Evolutionary conservation across 2,888 invertebrate genomes (phyloP).

Genomic region (Lasius platythorax): DNA sequence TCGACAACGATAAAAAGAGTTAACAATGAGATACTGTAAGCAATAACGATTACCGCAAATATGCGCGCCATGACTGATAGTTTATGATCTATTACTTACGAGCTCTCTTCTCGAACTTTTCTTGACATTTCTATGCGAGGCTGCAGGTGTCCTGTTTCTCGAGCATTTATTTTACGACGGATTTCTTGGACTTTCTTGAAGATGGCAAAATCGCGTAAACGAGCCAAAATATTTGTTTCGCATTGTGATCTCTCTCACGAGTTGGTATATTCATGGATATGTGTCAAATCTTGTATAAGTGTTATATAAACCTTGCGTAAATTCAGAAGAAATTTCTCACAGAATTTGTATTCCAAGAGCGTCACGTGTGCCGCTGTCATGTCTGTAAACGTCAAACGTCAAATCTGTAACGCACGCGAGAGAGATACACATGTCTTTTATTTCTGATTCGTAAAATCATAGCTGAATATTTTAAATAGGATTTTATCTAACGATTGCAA

Average conservation of each 20-base stretch:
- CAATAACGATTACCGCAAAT: slow-evolving; percentile 16
- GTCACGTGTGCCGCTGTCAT: neutral
- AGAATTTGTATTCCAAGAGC: slow-evolving; percentile 3
- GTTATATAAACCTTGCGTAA: slow-evolving; percentile 15
- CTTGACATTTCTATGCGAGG: neutral
- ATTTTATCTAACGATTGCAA: neutral
- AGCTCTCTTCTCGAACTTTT: neutral
- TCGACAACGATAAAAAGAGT: slow-evolving; percentile 24
- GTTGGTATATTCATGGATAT: neutral
- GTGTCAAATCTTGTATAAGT: neutral
- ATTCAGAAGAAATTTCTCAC: slow-evolving; percentile 14
- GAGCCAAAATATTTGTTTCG: neutral
- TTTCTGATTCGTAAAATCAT: neutral
- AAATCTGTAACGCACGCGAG: neutral
- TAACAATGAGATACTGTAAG: slow-evolving; percentile 7
- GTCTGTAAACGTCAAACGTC: neutral
- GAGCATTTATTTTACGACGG: neutral
- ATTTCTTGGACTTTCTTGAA: neutral
- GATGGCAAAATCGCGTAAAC: neutral
- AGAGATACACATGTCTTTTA: neutral
- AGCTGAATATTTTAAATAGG: neutral
- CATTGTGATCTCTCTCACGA: neutral
- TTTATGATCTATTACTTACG: slow-evolving; percentile 9
- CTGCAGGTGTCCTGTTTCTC: neutral
- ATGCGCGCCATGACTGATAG: neutral